Percentiles rank a stretch among this genome's conserved stretches.
phyloP scores from a whole-genome alignment of 2,888 invertebrate genomes.

The Sycophila texana region DNA sequence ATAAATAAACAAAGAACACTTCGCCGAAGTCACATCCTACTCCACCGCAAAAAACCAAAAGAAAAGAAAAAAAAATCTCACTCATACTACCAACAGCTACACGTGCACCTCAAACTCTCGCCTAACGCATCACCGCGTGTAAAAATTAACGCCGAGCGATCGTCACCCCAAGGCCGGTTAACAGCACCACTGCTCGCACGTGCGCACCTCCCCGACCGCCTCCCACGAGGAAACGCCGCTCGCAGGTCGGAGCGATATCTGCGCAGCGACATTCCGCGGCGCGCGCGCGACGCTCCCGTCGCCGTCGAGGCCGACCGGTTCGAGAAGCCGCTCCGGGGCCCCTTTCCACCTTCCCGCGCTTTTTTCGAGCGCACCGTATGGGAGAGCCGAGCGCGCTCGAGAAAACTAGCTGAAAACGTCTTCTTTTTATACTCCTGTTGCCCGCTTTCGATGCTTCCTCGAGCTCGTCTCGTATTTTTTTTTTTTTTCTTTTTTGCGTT shows the following conservation, averaged over 20 bases:
- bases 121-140: no score
- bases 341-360: neutral
- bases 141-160: no score
- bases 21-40: no score
- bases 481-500: neutral
- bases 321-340: constrained; percentile 64
- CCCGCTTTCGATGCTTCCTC: neutral
- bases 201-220: neutral
- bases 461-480: neutral
- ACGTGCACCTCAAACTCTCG: no score
- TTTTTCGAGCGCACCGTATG: neutral
- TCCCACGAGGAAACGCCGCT: constrained; percentile 3
- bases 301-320: constrained; percentile 68
- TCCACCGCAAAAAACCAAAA: no score
- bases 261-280: constrained; percentile 63
- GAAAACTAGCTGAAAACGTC: constrained; percentile 22
- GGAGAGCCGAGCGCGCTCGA: constrained; percentile 5
- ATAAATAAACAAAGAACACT: no score
- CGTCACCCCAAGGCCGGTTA: no score
- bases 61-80: no score
- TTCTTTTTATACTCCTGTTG: neutral
- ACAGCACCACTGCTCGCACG: no score
- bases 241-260: constrained; percentile 25
- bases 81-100: no score
- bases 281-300: constrained; percentile 11